These are phyloP conservation scores for Anser cygnoides DNA, from an alignment of 2,113 vertebrate species.

Conservation along the genomic window DNA sequence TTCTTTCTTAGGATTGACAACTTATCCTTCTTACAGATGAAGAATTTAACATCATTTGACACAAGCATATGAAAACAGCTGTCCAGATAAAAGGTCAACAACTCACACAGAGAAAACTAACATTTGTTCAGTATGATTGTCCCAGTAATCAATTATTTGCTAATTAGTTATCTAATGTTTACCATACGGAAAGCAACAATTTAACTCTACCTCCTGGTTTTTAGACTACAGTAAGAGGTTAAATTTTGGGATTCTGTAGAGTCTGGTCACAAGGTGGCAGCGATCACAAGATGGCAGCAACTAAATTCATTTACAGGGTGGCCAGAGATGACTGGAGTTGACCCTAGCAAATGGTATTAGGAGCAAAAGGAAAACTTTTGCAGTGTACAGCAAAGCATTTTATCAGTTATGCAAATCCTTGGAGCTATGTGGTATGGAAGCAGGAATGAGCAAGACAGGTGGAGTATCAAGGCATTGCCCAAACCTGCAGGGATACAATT, in stretches of 20 bases:
- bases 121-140: neutral
- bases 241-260: neutral
- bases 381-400: neutral
- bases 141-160: neutral
- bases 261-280: neutral
- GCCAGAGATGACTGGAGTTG: neutral
- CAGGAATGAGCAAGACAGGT: neutral
- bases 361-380: neutral
- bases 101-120: neutral
- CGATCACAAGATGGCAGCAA: neutral
- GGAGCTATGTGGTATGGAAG: neutral
- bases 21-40: neutral
- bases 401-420: neutral
- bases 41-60: neutral
- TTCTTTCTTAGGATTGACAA: neutral
- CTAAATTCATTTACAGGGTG: neutral
- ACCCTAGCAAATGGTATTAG: neutral
- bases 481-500: neutral
- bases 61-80: neutral
- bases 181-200: neutral
- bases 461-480: neutral
- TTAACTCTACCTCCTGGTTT: neutral
- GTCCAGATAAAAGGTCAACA: neutral
- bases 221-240: neutral
- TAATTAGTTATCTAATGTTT: neutral